Evolutionary conservation across 2,797 vertebrate species (phyloP).

Genomic region (Myotis myotis): DNA sequence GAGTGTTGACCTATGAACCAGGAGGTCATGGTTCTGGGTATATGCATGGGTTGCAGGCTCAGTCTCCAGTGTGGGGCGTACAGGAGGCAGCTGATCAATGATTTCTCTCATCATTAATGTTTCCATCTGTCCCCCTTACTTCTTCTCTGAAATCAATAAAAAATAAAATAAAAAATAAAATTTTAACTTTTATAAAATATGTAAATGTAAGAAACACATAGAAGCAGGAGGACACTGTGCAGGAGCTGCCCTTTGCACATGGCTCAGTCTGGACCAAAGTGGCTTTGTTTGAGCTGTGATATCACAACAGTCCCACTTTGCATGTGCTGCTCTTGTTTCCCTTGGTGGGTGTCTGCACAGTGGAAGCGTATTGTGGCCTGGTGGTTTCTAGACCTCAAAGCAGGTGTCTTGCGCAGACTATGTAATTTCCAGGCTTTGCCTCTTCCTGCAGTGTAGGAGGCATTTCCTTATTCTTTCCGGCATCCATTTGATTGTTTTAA

Average conservation of each 20-base stretch:
- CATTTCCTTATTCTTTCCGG: not conserved
- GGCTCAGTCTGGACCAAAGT: not conserved
- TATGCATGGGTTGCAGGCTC: too few relatives aligned
- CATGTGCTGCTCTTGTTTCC: fast-evolving
- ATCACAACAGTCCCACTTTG: too few relatives aligned
- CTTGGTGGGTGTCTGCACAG: fast-evolving
- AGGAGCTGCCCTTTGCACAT: not conserved
- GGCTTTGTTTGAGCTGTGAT: not conserved
- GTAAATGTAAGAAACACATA: not conserved
- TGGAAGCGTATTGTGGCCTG: not conserved
- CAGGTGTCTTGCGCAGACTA: not conserved
- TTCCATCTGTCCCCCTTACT: too few relatives aligned
- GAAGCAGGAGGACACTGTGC: not conserved
- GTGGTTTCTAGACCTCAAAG: not conserved
- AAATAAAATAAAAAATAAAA: not conserved
- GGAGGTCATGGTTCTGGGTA: too few relatives aligned
- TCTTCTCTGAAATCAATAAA: too few relatives aligned
- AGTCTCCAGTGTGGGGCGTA: too few relatives aligned
- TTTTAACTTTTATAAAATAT: not conserved
- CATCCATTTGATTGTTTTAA: not conserved
- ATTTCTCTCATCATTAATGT: too few relatives aligned
- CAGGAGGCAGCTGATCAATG: too few relatives aligned
- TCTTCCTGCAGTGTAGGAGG: not conserved
- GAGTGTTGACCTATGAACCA: too few relatives aligned
- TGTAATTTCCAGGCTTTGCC: not conserved